phyloP scores from a whole-genome alignment of 2,888 invertebrate genomes.

The Chamaedrilus cognettii region DNA sequence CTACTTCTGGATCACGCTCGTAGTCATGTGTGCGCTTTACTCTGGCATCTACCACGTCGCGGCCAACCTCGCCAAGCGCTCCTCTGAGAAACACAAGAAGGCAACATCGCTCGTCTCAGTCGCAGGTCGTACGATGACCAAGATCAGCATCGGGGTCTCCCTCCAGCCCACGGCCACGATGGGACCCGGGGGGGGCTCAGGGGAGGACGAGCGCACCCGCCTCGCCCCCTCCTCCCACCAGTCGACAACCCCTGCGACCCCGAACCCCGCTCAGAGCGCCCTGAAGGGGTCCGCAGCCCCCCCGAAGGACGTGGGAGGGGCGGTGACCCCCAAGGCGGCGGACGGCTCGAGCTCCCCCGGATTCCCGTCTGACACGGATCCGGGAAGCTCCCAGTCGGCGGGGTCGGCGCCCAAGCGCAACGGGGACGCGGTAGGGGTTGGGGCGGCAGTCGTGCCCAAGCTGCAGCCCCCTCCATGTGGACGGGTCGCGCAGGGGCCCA shows the following conservation, averaged over 20 bases:
- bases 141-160: conserved; percentile 39
- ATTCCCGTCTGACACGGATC: conserved; percentile 15
- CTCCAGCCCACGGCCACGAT: neutral
- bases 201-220: neutral
- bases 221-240: neutral
- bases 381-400: conserved; percentile 11
- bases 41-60: conserved; percentile 97
- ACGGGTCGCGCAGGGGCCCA: no score
- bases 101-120: conserved; percentile 48
- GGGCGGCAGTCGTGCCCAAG: conserved; percentile 8
- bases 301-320: no score
- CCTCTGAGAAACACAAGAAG: conserved; percentile 93
- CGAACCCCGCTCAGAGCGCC: no score
- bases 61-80: conserved; percentile 95
- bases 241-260: no score
- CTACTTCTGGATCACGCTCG: conserved; percentile 96
- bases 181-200: neutral
- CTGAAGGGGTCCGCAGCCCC: no score
- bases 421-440: neutral
- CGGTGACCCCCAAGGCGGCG: neutral
- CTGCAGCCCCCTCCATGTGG: conserved; percentile 14
- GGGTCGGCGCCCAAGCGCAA: neutral
- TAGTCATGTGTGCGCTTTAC: conserved; percentile 93
- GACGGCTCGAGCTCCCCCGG: conserved; percentile 14
- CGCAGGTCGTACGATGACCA: conserved; percentile 45